Evolutionary conservation across 1,140 invertebrate genomes (phyloP).

Genomic region (Myzus persicae): DNA sequence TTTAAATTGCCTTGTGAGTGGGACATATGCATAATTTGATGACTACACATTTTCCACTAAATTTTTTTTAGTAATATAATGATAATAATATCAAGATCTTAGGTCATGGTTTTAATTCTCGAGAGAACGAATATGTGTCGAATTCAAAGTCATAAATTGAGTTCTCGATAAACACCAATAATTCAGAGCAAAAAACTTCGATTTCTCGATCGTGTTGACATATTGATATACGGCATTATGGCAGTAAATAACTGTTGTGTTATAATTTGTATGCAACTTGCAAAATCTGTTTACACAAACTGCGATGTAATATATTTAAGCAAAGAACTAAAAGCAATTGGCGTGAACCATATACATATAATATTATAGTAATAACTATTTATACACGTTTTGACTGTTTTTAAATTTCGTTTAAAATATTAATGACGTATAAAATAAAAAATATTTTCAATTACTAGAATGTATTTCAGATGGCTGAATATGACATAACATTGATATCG

Average conservation of each 20-base stretch:
- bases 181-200: background rate
- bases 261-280: background rate
- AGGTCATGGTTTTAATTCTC: no score
- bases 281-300: accelerated
- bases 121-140: no score
- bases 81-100: no score
- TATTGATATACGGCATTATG: background rate
- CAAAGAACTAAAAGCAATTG: background rate
- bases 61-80: no score
- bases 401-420: background rate
- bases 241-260: background rate
- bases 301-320: background rate
- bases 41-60: no score
- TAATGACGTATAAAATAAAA: background rate
- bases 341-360: background rate
- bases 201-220: background rate
- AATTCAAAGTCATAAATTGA: no score
- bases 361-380: no score
- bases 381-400: background rate
- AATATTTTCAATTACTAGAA: background rate
- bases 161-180: background rate
- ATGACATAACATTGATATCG: background rate
- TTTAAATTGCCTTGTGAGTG: no score
- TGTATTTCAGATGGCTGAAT: background rate
- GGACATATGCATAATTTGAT: no score